phyloP scores from a whole-genome alignment of 1,140 invertebrate species.

The Cheumatopsyche charites region DNA sequence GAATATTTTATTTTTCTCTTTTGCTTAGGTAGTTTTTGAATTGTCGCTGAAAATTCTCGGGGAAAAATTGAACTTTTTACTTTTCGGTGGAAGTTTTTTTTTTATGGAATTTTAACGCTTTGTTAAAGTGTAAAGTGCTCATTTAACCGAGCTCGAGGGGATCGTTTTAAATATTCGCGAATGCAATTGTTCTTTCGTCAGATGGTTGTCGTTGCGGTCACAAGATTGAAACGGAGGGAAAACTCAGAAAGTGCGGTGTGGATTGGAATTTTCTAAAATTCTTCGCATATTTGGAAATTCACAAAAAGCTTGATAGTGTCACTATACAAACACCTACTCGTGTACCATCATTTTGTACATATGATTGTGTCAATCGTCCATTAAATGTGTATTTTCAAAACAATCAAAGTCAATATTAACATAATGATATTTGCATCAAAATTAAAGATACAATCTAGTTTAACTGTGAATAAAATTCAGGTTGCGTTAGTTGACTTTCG shows the following conservation, averaged over 20 bases:
- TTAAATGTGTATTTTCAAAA: no score
- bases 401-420: no score
- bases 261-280: conserved; percentile 6
- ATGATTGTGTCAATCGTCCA: no score
- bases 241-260: not conserved
- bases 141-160: conserved; percentile 1
- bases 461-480: conserved; percentile 2
- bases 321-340: no score
- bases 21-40: not conserved
- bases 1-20: conserved; percentile 15
- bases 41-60: not conserved
- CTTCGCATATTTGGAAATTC: no score
- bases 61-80: not conserved
- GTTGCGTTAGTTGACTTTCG: conserved; percentile 17
- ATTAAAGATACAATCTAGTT: no score
- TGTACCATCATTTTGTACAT: no score
- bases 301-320: no score
- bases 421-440: no score
- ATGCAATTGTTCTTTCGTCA: conserved; percentile 32
- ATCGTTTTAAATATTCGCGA: conserved; percentile 32
- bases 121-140: conserved; percentile 4
- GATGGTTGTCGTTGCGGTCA: conserved; percentile 28
- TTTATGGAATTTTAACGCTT: conserved; percentile 8
- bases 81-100: not conserved
- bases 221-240: conserved; percentile 25